A percentile compares a stretch with the other conserved stretches of the same genome.
These are phyloP conservation scores for Uloborus plumipes DNA, from an alignment of 2,888 invertebrate genomes.

Conservation along the genomic window DNA sequence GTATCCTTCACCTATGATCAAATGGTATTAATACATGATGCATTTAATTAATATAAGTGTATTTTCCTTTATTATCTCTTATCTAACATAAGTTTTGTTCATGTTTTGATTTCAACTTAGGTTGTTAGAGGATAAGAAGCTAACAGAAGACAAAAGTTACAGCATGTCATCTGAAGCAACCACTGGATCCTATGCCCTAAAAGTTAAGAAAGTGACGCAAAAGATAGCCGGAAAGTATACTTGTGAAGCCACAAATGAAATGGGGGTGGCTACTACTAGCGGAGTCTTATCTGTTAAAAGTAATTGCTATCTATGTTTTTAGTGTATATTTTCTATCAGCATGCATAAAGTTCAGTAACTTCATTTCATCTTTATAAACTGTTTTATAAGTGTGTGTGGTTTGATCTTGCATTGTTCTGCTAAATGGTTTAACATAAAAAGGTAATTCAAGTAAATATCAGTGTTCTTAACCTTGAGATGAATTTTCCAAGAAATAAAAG, in stretches of 20 bases:
- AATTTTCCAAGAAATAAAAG: too few species aligned
- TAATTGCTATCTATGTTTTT: slow-evolving; percentile 64
- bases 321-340: too few species aligned
- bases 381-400: too few species aligned
- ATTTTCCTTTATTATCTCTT: not conserved
- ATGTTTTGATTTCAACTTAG: slow-evolving; percentile 3
- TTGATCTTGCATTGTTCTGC: too few species aligned
- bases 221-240: slow-evolving; percentile 67
- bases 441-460: too few species aligned
- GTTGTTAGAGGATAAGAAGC: slow-evolving; percentile 67
- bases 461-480: too few species aligned
- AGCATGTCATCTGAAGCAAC: slow-evolving; percentile 34
- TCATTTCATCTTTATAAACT: too few species aligned
- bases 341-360: too few species aligned
- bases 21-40: slow-evolving; percentile 76
- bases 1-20: slow-evolving; percentile 87
- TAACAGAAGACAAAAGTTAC: slow-evolving; percentile 50
- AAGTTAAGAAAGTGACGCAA: slow-evolving; percentile 35
- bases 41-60: not conserved
- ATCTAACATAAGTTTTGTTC: not conserved
- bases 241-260: slow-evolving; percentile 75
- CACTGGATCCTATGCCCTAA: slow-evolving; percentile 31
- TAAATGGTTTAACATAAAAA: too few species aligned
- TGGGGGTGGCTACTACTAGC: slow-evolving; percentile 77
- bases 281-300: slow-evolving; percentile 85